Evolutionary conservation across 2,113 vertebrate genomes (phyloP).

Genomic region (Dryoscopus gambensis): DNA sequence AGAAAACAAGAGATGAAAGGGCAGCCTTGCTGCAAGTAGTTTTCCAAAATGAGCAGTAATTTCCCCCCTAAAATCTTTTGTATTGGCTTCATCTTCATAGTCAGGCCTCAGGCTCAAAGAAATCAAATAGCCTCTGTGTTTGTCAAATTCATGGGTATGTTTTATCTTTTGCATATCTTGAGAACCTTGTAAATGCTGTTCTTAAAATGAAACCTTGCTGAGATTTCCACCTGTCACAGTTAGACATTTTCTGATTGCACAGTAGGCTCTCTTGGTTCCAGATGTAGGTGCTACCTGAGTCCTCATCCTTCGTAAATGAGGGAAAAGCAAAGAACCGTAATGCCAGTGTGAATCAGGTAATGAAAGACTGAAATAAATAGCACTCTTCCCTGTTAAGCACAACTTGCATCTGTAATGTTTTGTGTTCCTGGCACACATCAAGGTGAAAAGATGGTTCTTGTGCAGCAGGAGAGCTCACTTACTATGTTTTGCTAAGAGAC

Average conservation of each 20-base stretch:
- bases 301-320: background rate
- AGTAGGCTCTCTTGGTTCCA: background rate
- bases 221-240: background rate
- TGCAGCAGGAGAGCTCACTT: background rate
- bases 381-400: background rate
- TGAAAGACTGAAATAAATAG: background rate
- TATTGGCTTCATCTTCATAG: background rate
- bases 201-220: background rate
- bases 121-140: background rate
- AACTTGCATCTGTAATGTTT: background rate
- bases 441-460: background rate
- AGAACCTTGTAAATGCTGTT: background rate
- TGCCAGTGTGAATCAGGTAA: background rate
- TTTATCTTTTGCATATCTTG: background rate
- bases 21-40: background rate
- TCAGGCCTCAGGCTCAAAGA: background rate
- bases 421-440: background rate
- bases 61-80: background rate
- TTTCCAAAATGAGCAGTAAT: background rate
- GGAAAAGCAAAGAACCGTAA: background rate
- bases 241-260: background rate
- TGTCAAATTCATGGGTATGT: background rate
- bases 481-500: background rate
- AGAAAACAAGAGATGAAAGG: constrained; percentile 39
- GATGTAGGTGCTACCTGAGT: background rate